These are phyloP conservation scores for Alces alces DNA, from an alignment of 2,113 vertebrate species.

Conservation along the genomic window DNA sequence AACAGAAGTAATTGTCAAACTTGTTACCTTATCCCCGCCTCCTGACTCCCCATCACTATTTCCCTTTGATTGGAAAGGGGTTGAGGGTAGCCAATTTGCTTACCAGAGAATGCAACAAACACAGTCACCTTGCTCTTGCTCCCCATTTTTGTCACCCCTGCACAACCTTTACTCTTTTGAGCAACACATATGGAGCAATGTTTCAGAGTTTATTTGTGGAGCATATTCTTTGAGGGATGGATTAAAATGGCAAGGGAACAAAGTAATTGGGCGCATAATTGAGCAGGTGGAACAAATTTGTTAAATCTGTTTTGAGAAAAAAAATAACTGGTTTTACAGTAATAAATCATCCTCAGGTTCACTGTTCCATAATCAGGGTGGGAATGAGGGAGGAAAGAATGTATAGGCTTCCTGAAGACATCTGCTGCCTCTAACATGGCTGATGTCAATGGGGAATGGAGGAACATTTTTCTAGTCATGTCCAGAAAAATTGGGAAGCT, in stretches of 20 bases:
- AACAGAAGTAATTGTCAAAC: neutral
- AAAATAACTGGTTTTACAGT: slow-evolving; percentile 78
- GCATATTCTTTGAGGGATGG: slow-evolving; percentile 76
- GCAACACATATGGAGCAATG: neutral
- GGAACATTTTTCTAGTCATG: neutral
- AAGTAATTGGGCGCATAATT: slow-evolving; percentile 74
- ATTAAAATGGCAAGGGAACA: slow-evolving; percentile 78
- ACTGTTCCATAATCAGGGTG: slow-evolving; percentile 72
- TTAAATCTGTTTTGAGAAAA: slow-evolving; percentile 80
- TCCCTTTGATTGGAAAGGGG: neutral
- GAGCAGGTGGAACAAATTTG: slow-evolving; percentile 80
- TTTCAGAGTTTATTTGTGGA: slow-evolving; percentile 61
- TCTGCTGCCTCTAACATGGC: slow-evolving; percentile 58
- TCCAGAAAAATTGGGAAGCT: neutral
- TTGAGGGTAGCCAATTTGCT: neutral
- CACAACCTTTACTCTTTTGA: neutral
- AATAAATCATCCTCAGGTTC: slow-evolving; percentile 77
- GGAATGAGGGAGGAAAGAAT: slow-evolving; percentile 29
- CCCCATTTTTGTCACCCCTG: neutral
- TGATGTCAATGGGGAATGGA: slow-evolving; percentile 67
- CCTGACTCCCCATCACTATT: neutral
- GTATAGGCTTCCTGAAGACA: slow-evolving; percentile 68
- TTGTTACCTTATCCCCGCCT: neutral
- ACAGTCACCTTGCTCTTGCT: neutral
- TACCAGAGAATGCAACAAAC: neutral